Conservation (phyloP, 2,888 invertebrate species). For the Macrophya alboannulata region DNA sequence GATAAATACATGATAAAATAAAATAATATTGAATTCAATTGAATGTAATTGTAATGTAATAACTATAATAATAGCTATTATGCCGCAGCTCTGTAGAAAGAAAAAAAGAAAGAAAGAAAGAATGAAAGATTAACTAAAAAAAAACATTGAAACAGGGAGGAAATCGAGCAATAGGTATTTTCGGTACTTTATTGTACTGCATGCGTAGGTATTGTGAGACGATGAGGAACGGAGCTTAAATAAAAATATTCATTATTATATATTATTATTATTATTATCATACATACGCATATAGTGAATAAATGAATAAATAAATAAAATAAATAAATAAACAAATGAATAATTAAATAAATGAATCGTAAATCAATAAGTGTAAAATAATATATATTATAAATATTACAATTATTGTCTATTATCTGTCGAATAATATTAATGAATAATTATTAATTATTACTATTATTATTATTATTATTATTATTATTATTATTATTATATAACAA, state of each 20-base stretch:
- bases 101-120: neutral
- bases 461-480: conserved; percentile 8
- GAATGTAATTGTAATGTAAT: neutral
- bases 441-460: neutral
- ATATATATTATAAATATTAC: conserved; percentile 35
- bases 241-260: conserved; percentile 20
- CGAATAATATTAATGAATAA: conserved; percentile 11
- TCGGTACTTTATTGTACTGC: neutral
- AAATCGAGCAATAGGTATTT: neutral
- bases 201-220: neutral
- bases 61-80: conserved; percentile 1
- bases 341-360: neutral
- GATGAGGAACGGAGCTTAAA: conserved; percentile 7
- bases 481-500: neutral
- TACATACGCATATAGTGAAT: conserved; percentile 24
- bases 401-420: conserved; percentile 12
- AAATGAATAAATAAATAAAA: neutral
- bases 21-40: conserved; percentile 21
- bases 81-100: conserved; percentile 13
- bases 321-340: neutral
- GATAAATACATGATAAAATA: conserved; percentile 59
- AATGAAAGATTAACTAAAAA: too few relatives aligned
- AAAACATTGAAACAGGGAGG: neutral
- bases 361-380: conserved; percentile 35
- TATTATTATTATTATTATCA: conserved; percentile 3